These are phyloP conservation scores for Chelonia mydas DNA, from an alignment of 2,797 vertebrate genomes.

Conservation along the genomic window DNA sequence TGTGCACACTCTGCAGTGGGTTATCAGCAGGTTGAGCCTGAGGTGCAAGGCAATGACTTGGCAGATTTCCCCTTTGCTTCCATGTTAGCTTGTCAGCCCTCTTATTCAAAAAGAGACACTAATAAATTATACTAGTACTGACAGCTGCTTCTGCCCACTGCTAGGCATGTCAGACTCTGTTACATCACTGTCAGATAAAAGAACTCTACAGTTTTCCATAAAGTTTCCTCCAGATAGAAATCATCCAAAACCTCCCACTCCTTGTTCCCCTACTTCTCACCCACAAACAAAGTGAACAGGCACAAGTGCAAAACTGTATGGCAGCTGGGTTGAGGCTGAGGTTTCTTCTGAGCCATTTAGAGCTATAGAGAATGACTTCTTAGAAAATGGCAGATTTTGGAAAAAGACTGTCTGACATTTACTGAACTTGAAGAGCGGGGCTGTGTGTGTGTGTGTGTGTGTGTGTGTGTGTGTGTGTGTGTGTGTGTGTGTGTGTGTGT, in stretches of 20 bases:
- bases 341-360: conserved; percentile 17
- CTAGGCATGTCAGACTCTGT: conserved; percentile 65
- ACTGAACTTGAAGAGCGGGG: background rate
- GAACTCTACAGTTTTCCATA: conserved; percentile 46
- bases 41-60: conserved; percentile 48
- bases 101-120: conserved; percentile 50
- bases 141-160: conserved; percentile 70
- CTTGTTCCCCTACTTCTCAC: background rate
- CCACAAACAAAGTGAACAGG: background rate
- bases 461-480: background rate
- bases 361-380: background rate
- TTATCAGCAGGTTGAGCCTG: conserved; percentile 12
- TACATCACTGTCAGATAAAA: conserved; percentile 62
- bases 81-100: conserved; percentile 41
- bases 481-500: background rate
- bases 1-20: background rate
- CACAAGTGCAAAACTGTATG: conserved; percentile 8
- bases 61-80: conserved; percentile 59
- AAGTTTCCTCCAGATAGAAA: conserved; percentile 61
- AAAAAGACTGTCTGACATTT: background rate
- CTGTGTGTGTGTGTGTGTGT: background rate
- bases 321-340: background rate
- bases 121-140: conserved; percentile 70
- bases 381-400: conserved; percentile 8
- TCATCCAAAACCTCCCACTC: background rate